These are phyloP conservation scores for Distichodus sexfasciatus DNA, from an alignment of 2,797 vertebrate genomes.

Conservation along the genomic window DNA sequence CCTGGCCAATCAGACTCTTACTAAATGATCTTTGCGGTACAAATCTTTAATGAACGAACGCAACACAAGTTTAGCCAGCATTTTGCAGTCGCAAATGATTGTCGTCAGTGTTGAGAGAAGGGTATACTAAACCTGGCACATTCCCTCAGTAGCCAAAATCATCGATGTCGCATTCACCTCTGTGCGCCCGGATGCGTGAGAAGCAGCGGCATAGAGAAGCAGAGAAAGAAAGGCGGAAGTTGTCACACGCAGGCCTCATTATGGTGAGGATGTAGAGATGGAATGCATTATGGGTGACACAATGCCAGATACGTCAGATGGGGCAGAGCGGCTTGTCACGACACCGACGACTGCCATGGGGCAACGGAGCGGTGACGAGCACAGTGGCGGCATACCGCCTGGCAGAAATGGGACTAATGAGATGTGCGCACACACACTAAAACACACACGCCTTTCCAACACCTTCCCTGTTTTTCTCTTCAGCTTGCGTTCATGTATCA, in stretches of 20 bases:
- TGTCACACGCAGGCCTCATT: constrained; percentile 46
- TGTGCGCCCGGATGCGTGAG: constrained; percentile 6
- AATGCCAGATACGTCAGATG: constrained; percentile 33
- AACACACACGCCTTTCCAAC: constrained; percentile 24
- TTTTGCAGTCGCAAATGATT: too few relatives aligned
- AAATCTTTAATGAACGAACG: not conserved
- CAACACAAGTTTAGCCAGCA: not conserved
- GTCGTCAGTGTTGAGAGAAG: too few relatives aligned
- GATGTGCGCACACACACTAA: constrained; percentile 21
- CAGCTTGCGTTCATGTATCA: not conserved
- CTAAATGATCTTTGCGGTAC: not conserved
- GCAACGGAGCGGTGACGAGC: constrained; percentile 25
- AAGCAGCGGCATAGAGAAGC: not conserved
- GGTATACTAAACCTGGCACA: not conserved
- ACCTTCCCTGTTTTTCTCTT: not conserved
- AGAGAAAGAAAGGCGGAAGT: constrained; percentile 31
- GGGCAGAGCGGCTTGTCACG: constrained; percentile 23
- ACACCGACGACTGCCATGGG: constrained; percentile 30
- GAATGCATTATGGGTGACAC: constrained; percentile 42
- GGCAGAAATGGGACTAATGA: constrained; percentile 40
- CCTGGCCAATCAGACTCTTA: not conserved
- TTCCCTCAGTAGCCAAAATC: not conserved
- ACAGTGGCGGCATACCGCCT: constrained; percentile 3
- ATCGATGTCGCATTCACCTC: constrained; percentile 10
- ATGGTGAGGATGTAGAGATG: constrained; percentile 32